A percentile compares a stretch with the other conserved stretches of the same genome.
Conservation (phyloP, 2,888 invertebrate species). For the Stenoptilia bipunctidactyla region DNA sequence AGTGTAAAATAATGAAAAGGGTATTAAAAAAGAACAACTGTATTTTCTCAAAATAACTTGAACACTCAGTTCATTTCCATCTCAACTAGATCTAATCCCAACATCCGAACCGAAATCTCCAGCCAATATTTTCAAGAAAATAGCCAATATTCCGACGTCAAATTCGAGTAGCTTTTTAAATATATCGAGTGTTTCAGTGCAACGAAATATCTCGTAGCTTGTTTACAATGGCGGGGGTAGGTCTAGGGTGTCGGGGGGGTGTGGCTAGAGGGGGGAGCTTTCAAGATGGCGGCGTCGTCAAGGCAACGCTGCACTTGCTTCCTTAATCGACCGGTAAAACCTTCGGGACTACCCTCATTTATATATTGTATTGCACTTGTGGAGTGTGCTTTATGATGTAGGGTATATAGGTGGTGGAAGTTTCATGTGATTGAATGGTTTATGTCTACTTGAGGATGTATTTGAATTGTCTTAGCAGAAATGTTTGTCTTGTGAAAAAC, state of each 20-base stretch:
- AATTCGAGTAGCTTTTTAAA: constrained; percentile 54
- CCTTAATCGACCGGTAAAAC: constrained; percentile 67
- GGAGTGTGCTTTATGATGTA: constrained; percentile 7
- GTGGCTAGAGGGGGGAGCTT: constrained; percentile 26
- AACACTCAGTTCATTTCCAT: too few species aligned
- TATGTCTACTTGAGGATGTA: too few species aligned
- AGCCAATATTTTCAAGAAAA: not conserved
- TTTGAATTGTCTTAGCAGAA: too few species aligned
- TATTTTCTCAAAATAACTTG: too few species aligned
- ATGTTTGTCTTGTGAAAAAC: too few species aligned
- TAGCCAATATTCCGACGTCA: not conserved
- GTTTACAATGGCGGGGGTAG: constrained; percentile 49
- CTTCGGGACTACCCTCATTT: constrained; percentile 45
- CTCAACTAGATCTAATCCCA: too few species aligned
- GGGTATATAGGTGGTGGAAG: constrained; percentile 13
- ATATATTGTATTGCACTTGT: constrained; percentile 63
- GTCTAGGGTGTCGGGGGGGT: constrained; percentile 20
- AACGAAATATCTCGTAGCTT: constrained; percentile 54
- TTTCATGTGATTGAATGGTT: too few species aligned
- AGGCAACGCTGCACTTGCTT: constrained; percentile 69
- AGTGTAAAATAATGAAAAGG: too few species aligned
- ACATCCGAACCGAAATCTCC: too few species aligned
- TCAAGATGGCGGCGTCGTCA: constrained; percentile 66
- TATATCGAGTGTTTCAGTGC: constrained; percentile 69
- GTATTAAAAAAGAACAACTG: too few species aligned